Base-by-base conservation (phyloP, 2,888 invertebrate species). In the Rotaria sp. region DNA sequence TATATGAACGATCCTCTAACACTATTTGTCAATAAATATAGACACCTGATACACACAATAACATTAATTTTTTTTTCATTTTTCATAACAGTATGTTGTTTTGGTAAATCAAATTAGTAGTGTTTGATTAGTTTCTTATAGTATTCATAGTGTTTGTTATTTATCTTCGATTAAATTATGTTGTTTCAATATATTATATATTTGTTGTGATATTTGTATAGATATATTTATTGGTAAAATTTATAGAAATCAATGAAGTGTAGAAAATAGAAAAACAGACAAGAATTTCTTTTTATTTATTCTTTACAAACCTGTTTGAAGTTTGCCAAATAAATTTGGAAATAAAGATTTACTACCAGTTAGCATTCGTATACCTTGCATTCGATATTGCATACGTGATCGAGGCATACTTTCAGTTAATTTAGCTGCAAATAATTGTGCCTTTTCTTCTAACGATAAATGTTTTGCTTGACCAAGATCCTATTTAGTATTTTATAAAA, bases 341-440 rank as follows among this genome's bases (percentile, higher is more conserved):
- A 85, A 85, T 26, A 85, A 52, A 30, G 59, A 90, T 85, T 90
- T 89, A 52, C 92, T 91, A 30, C 93, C 93, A 7, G 92, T 91
- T 87, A 93, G 88, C 85, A 90, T 90, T 15, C 93, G 89, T 67
- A 92, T 91, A 52, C 93, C 93, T 86, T 92, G 92, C 87, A 93
- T 93, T 24, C 93, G 91, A 90, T 93, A 93, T 93, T 93, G 93
- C 88, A 93, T 91, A 18, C 92, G 90, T 67, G 92, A 92, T 88
- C 93, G 93, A 0, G 91, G 90, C 88, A 91, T 91, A 52, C 92
- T 91, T 88, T 92, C 92, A 41, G 92, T 91, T 87, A 93, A 87
- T 90, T 92, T 92, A 84, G 92, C 91, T 24, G 93, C 92, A n/a
- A 93, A 92, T 87, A 93, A 89, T 87, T 91, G 90, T 59, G 93